Percentiles rank a stretch among this genome's conserved stretches.
phyloP scores from a whole-genome alignment of 2,888 invertebrate genomes.

The Drosophila niveifrons region DNA sequence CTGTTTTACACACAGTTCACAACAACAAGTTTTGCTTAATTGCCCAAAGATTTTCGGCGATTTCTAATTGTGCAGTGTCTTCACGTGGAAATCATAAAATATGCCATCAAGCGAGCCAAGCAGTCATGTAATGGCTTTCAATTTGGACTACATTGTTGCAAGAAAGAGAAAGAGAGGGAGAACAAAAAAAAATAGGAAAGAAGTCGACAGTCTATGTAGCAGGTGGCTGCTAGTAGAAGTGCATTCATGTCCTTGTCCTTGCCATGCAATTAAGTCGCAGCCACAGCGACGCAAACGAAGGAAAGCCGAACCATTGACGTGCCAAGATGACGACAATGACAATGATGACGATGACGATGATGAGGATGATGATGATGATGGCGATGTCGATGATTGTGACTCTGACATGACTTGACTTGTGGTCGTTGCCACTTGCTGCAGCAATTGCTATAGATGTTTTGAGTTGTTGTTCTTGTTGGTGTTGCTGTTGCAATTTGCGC shows the following conservation, averaged over 20 bases:
- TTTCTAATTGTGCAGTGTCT: background rate
- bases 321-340: slow-evolving; percentile 29
- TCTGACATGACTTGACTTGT: slow-evolving; percentile 37
- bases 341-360: slow-evolving; percentile 18
- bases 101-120: slow-evolving; percentile 11
- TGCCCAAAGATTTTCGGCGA: background rate
- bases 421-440: slow-evolving; percentile 16
- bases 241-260: slow-evolving; percentile 43
- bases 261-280: slow-evolving; percentile 52
- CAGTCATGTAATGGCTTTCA: slow-evolving; percentile 26
- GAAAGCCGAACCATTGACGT: slow-evolving; percentile 44
- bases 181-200: too few species aligned
- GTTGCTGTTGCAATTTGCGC: slow-evolving; percentile 37
- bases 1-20: background rate
- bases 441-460: background rate
- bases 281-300: slow-evolving; percentile 33
- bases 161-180: slow-evolving; percentile 7
- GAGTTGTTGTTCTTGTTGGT: slow-evolving; percentile 25
- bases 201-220: too few species aligned
- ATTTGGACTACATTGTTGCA: slow-evolving; percentile 24
- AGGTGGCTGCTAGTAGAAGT: background rate
- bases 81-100: slow-evolving; percentile 8
- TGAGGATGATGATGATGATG: slow-evolving; percentile 24
- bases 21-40: slow-evolving; percentile 7
- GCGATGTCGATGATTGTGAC: slow-evolving; percentile 12